phyloP scores from a whole-genome alignment of 2,888 invertebrate species.

The Pycnomerus fuliginosus region DNA sequence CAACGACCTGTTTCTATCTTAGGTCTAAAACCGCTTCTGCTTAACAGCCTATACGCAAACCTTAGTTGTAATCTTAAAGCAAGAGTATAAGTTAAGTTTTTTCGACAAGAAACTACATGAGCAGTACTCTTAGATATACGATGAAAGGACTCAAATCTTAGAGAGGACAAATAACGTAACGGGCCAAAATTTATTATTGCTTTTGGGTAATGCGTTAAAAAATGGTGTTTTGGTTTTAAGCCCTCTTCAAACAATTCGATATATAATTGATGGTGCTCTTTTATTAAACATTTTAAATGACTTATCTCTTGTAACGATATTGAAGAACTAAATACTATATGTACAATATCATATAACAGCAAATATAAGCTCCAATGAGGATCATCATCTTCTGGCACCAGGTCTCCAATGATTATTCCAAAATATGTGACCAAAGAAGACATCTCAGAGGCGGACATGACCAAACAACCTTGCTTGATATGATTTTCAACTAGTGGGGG shows the following conservation, averaged over 20 bases:
- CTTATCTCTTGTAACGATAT: not conserved
- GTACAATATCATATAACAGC: not conserved
- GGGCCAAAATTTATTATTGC: no score
- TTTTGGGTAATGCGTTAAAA: no score
- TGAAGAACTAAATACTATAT: not conserved
- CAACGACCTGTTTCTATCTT: no score
- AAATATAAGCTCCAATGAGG: not conserved
- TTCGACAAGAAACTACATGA: no score
- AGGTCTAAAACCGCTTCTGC: no score
- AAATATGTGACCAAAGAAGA: conserved; percentile 28
- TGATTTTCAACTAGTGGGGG: conserved; percentile 25
- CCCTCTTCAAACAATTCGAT: not conserved
- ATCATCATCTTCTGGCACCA: conserved; percentile 11
- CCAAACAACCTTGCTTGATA: conserved; percentile 20
- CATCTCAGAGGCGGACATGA: conserved; percentile 35
- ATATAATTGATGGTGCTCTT: not conserved
- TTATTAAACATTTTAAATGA: not conserved
- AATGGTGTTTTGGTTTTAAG: no score
- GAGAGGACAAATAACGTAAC: no score
- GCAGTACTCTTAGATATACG: no score
- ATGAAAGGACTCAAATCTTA: no score
- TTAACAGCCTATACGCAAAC: no score
- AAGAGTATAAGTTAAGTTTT: no score
- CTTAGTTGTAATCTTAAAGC: no score
- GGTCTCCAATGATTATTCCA: conserved; percentile 24